phyloP scores from a whole-genome alignment of 2,888 invertebrate species.

The Heliconius erato region DNA sequence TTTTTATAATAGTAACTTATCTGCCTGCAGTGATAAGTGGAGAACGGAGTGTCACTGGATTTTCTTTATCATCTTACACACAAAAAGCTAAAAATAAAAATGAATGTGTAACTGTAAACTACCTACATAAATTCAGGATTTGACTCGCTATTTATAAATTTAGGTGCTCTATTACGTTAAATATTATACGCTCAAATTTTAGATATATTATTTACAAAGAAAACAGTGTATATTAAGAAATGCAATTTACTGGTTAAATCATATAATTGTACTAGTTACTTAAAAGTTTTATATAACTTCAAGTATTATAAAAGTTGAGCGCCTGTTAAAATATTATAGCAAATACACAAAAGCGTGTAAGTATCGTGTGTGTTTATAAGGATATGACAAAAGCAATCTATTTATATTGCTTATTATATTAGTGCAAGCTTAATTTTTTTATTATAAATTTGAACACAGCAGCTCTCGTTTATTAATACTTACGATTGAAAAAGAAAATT shows the following conservation, averaged over 20 bases:
- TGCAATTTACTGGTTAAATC: neutral
- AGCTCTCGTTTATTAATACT: no score
- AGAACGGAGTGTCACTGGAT: neutral
- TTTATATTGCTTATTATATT: neutral
- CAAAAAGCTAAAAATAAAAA: neutral
- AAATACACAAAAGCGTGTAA: neutral
- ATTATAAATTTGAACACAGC: neutral
- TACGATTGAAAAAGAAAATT: no score
- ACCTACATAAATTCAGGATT: no score
- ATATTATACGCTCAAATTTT: no score
- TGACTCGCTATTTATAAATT: no score
- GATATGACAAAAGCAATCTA: neutral
- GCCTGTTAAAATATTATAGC: conserved; percentile 14
- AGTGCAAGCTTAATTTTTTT: no score
- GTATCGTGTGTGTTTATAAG: neutral
- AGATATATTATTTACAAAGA: neutral
- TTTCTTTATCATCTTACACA: neutral
- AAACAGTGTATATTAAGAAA: neutral
- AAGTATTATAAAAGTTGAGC: neutral
- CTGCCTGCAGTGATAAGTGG: neutral
- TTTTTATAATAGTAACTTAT: no score
- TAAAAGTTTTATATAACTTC: neutral
- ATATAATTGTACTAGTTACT: neutral
- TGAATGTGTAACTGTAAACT: no score
- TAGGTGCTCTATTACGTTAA: no score